Percentiles rank a stretch among this genome's conserved stretches.
Evolutionary conservation across 2,888 invertebrate species (phyloP).

Genomic region (Chymomyza procnemis): DNA sequence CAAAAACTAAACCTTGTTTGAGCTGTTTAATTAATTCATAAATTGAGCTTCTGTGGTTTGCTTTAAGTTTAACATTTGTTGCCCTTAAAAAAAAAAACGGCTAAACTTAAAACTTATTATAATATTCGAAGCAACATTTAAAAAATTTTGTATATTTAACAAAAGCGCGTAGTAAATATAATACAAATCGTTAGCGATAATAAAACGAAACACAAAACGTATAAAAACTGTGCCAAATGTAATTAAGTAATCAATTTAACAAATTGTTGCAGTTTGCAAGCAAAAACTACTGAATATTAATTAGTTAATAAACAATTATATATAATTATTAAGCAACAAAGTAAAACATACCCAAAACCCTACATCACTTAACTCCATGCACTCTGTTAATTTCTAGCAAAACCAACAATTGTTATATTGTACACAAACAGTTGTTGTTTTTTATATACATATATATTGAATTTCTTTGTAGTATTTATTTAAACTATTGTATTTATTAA

Average conservation of each 20-base stretch:
- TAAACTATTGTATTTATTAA: background rate
- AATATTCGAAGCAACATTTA: background rate
- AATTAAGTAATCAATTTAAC: conserved; percentile 19
- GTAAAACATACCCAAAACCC: background rate
- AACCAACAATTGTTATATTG: background rate
- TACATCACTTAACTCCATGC: background rate
- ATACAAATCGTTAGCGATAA: background rate
- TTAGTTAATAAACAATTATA: background rate
- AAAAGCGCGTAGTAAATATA: background rate
- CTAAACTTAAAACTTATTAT: background rate
- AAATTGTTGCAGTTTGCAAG: conserved; percentile 27
- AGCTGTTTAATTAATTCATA: too few species aligned
- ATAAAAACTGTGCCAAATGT: conserved; percentile 55
- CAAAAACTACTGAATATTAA: conserved; percentile 1
- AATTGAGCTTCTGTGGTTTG: background rate
- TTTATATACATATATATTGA: background rate
- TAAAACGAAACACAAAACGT: background rate
- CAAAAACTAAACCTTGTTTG: too few species aligned
- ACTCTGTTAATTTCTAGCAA: background rate
- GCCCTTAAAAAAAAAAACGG: background rate
- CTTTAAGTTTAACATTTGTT: background rate
- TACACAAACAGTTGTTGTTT: background rate
- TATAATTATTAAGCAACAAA: background rate
- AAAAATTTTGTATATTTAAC: too few species aligned
- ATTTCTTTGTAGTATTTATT: background rate